A percentile compares a stretch with the other conserved stretches of the same genome.
Evolutionary conservation across 2,888 invertebrate species (phyloP).

Genomic region (Leptopilina syphax): DNA sequence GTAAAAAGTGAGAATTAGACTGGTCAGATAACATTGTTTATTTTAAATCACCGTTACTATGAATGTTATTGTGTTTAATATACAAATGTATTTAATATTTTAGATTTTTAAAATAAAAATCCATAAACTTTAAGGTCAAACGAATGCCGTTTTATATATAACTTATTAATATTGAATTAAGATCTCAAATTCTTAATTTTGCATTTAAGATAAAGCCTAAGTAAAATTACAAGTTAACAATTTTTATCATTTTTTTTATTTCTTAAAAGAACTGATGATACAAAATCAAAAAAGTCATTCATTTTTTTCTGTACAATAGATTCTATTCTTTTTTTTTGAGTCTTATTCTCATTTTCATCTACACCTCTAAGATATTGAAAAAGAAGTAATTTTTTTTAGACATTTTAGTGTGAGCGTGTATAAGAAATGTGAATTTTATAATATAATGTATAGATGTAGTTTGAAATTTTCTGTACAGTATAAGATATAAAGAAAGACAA

Average conservation of each 20-base stretch:
- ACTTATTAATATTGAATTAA: background rate
- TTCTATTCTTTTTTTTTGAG: background rate
- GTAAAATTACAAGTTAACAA: background rate
- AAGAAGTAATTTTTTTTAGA: slow-evolving; percentile 1
- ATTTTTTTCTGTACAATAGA: slow-evolving; percentile 2
- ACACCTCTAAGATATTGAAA: slow-evolving; percentile 16
- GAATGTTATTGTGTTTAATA: slow-evolving; percentile 23
- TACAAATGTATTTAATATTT: background rate
- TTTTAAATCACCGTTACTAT: background rate
- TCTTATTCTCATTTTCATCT: slow-evolving; percentile 14
- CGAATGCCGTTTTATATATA: slow-evolving; percentile 6
- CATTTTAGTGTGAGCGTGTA: background rate
- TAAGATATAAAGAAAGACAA: background rate
- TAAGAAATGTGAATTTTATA: background rate
- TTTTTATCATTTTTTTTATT: slow-evolving; percentile 19
- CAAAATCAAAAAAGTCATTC: slow-evolving; percentile 3
- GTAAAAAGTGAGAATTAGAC: slow-evolving; percentile 19
- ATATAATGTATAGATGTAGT: slow-evolving; percentile 21
- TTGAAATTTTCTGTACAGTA: slow-evolving; percentile 24
- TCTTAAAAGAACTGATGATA: slow-evolving; percentile 15
- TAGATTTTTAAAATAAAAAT: background rate
- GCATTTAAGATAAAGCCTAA: slow-evolving; percentile 33
- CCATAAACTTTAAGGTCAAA: background rate
- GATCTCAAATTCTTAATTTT: background rate
- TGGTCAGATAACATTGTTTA: background rate